A percentile compares a stretch with the other conserved stretches of the same genome.
These are phyloP conservation scores for Elymnias hypermnestra DNA, from an alignment of 1,140 invertebrate genomes.

Conservation along the genomic window DNA sequence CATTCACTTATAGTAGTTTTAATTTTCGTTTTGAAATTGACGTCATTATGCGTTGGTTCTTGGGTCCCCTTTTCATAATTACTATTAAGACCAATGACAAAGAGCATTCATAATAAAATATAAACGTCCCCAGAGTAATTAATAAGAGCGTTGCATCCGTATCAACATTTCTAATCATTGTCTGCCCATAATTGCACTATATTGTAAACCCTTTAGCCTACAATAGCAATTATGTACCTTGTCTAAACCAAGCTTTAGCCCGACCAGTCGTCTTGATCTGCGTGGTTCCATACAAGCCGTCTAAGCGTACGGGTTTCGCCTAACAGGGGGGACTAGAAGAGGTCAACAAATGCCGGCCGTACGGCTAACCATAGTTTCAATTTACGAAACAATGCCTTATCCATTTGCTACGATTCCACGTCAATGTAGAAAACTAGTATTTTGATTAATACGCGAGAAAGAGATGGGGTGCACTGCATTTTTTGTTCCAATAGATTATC, in stretches of 20 bases:
- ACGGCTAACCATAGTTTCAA: conserved; percentile 69
- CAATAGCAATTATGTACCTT: conserved; percentile 67
- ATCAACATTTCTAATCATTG: conserved; percentile 67
- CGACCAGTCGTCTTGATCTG: conserved; percentile 37
- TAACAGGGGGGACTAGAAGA: conserved; percentile 26
- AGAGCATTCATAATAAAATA: conserved; percentile 34
- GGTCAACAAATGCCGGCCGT: conserved; percentile 39
- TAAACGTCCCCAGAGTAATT: conserved; percentile 38
- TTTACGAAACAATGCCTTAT: conserved; percentile 75
- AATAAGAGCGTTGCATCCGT: conserved; percentile 50
- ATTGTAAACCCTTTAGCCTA: conserved; percentile 68
- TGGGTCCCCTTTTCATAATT: conserved; percentile 20
- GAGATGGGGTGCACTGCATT: conserved; percentile 58
- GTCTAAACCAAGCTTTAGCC: conserved; percentile 59
- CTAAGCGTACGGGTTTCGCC: conserved; percentile 11
- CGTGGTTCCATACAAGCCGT: conserved; percentile 28
- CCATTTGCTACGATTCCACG: conserved; percentile 72
- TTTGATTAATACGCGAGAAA: conserved; percentile 74
- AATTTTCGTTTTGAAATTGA: no score
- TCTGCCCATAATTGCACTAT: conserved; percentile 64
- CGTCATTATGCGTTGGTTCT: no score
- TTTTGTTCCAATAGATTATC: conserved; percentile 21
- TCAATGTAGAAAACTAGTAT: conserved; percentile 73
- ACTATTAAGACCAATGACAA: conserved; percentile 25
- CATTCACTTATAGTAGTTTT: no score